A percentile compares a stretch with the other conserved stretches of the same genome.
Evolutionary conservation across 2,888 invertebrate species (phyloP).

Genomic region (Prosopocoilus inquinatus): DNA sequence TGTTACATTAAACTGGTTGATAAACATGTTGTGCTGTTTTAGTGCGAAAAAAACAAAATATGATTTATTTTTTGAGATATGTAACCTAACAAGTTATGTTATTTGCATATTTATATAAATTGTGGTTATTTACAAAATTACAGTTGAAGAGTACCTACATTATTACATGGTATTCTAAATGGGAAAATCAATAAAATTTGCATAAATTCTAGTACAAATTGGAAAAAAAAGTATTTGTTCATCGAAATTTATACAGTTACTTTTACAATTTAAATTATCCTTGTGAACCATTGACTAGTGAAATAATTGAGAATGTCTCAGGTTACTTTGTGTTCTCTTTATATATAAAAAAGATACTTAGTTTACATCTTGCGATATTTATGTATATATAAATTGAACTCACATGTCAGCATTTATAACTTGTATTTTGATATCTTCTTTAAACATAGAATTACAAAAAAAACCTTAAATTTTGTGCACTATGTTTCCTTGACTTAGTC

Average conservation of each 20-base stretch:
- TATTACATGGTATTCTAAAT: conserved; percentile 10
- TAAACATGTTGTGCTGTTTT: conserved; percentile 8
- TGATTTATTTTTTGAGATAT: conserved; percentile 6
- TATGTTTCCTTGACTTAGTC: too few species aligned
- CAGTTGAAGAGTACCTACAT: conserved; percentile 7
- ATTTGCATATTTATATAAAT: conserved; percentile 9
- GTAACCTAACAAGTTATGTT: conserved; percentile 5
- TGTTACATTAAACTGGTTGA: conserved; percentile 4
- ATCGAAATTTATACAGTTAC: conserved; percentile 7
- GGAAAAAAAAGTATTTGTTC: conserved; percentile 3
- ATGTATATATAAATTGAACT: too few species aligned
- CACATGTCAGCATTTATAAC: too few species aligned
- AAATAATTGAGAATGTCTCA: too few species aligned
- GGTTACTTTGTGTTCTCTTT: too few species aligned
- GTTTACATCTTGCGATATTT: too few species aligned
- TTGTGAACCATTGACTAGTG: conserved; percentile 4
- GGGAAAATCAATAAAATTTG: conserved; percentile 9
- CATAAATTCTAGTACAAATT: conserved; percentile 6
- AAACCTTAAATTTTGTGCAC: conserved; percentile 1
- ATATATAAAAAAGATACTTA: too few species aligned
- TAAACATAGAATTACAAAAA: conserved; percentile 9
- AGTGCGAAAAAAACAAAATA: conserved; percentile 9
- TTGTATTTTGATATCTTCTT: conserved; percentile 9
- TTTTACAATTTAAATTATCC: conserved; percentile 3
- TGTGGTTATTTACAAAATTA: conserved; percentile 8